Evolutionary conservation across 2,113 vertebrate genomes (phyloP).

Genomic region (Toxotes jaculatrix): DNA sequence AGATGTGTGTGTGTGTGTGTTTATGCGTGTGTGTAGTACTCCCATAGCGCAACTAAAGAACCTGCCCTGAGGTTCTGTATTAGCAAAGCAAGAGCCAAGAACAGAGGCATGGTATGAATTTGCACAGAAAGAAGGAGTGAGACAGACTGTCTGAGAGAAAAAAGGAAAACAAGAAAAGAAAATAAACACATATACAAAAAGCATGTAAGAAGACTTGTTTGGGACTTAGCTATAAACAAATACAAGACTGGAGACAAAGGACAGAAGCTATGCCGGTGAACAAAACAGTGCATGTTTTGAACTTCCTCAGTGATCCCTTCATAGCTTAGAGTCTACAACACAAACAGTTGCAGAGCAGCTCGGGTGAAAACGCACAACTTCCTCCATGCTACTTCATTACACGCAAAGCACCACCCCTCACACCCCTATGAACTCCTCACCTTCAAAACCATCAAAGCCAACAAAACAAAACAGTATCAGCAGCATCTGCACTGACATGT

Average conservation of each 20-base stretch:
- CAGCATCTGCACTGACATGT: constrained; percentile 41
- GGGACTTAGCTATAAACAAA: constrained; percentile 26
- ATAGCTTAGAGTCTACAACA: background rate
- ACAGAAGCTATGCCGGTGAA: background rate
- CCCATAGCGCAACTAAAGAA: constrained; percentile 47
- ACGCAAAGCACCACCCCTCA: background rate
- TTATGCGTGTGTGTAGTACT: constrained; percentile 17
- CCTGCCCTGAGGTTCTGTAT: constrained; percentile 52
- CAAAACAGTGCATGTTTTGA: background rate
- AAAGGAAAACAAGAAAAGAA: background rate
- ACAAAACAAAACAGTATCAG: constrained; percentile 4
- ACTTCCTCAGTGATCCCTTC: background rate
- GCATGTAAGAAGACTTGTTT: constrained; percentile 16
- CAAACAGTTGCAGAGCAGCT: background rate
- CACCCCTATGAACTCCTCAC: constrained; percentile 2
- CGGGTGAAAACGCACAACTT: background rate
- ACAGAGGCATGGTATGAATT: constrained; percentile 38
- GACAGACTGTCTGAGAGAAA: constrained; percentile 6
- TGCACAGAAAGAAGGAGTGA: constrained; percentile 1
- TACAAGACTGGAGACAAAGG: constrained; percentile 5
- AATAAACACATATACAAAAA: constrained; percentile 10
- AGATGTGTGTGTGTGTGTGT: background rate
- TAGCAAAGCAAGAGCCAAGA: constrained; percentile 45
- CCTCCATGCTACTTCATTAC: constrained; percentile 1
- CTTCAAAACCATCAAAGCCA: constrained; percentile 21